phyloP scores from a whole-genome alignment of 2,113 vertebrate species.

The Myotis yumanensis region DNA sequence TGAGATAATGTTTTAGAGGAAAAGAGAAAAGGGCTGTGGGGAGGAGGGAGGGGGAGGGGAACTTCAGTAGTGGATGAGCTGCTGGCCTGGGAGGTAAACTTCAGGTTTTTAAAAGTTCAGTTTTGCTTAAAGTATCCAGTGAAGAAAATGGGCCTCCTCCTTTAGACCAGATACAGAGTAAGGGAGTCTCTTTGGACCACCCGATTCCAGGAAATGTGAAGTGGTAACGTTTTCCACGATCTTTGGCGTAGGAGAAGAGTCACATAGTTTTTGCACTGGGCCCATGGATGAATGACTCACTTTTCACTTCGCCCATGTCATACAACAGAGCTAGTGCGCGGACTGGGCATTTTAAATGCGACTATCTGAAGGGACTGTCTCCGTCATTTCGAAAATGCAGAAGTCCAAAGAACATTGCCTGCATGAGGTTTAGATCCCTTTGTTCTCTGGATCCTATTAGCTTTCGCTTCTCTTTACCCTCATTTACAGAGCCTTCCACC shows the following conservation, averaged over 20 bases:
- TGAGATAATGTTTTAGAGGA: constrained; percentile 82
- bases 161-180: not conserved
- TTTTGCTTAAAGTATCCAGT: not conserved
- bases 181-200: not conserved
- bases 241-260: not conserved
- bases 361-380: not conserved
- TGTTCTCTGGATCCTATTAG: not conserved
- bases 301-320: not conserved
- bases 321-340: not conserved
- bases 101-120: not conserved
- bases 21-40: constrained; percentile 59
- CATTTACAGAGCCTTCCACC: not conserved
- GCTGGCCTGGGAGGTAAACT: not conserved
- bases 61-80: constrained; percentile 8
- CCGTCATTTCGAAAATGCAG: not conserved
- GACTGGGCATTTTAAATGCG: not conserved
- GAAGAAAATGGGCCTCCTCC: not conserved
- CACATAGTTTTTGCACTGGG: rapidly evolving
- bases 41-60: constrained; percentile 33
- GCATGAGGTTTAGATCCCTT: not conserved
- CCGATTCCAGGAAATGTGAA: not conserved
- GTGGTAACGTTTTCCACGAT: not conserved
- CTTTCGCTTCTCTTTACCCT: not conserved
- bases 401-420: not conserved
- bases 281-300: not conserved